These are phyloP conservation scores for Neosilurus mollespiculum DNA, from an alignment of 2,797 vertebrate species.

Conservation along the genomic window DNA sequence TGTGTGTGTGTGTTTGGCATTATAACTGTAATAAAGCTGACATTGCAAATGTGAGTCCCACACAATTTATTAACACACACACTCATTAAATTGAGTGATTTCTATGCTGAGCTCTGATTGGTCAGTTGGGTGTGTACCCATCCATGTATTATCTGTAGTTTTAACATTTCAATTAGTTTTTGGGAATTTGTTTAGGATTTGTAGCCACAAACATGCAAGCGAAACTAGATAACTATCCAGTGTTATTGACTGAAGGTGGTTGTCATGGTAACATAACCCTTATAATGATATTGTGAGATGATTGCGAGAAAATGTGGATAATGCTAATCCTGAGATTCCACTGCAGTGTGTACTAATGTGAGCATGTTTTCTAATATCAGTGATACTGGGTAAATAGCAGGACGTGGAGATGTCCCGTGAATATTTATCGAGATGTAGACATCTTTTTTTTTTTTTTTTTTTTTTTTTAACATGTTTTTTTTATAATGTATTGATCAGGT, in stretches of 20 bases:
- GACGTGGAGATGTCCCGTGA: not conserved
- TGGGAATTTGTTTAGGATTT: not conserved
- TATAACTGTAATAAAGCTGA: slow-evolving; percentile 16
- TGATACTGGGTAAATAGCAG: not conserved
- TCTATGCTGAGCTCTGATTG: not conserved
- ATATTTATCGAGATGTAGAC: not conserved
- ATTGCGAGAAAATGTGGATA: not conserved
- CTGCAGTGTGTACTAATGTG: not conserved
- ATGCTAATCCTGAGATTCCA: not conserved
- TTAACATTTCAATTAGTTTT: not conserved
- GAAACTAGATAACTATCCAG: not conserved
- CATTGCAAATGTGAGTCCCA: not conserved
- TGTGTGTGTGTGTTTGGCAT: not conserved
- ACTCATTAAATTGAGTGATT: not conserved
- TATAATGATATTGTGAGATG: not conserved
- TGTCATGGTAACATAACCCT: not conserved
- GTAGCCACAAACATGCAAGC: not conserved
- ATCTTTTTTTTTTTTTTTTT: not conserved
- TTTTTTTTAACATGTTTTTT: not conserved
- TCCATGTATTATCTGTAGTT: no score
- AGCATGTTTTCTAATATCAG: not conserved
- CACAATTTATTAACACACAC: not conserved
- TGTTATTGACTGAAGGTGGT: not conserved
- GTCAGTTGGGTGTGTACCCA: not conserved
- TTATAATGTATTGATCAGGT: no score